Evolutionary conservation across 2,113 vertebrate species (phyloP).

Genomic region (Eudorcas thomsonii): DNA sequence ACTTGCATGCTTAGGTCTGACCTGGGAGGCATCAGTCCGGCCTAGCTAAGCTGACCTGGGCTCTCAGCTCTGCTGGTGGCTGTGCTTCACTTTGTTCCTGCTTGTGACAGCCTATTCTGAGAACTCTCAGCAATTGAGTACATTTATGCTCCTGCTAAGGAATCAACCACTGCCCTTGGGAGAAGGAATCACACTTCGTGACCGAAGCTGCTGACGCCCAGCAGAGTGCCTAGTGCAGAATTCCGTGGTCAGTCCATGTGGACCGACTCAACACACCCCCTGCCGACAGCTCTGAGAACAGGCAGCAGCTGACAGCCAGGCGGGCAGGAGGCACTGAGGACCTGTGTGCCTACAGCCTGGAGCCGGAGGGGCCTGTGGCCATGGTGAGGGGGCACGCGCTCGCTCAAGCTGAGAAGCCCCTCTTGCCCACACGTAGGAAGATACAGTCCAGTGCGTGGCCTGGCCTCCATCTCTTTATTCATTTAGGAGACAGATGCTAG

Average conservation of each 20-base stretch:
- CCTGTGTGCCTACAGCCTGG: neutral
- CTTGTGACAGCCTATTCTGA: neutral
- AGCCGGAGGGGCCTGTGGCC: neutral
- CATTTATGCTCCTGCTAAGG: neutral
- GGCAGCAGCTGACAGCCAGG: neutral
- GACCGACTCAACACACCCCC: neutral
- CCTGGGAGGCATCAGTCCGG: neutral
- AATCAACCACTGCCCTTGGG: neutral
- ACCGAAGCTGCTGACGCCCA: neutral
- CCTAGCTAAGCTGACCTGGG: neutral
- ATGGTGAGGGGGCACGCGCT: no score
- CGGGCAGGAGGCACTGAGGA: neutral
- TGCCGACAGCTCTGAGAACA: neutral
- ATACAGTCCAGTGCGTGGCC: neutral
- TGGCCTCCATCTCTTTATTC: neutral
- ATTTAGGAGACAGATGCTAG: neutral
- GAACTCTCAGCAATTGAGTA: neutral
- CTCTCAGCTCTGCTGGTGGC: neutral
- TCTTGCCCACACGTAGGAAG: neutral
- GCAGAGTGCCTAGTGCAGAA: neutral
- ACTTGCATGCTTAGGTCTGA: neutral
- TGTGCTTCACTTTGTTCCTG: neutral
- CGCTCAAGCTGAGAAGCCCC: neutral
- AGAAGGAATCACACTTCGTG: neutral
- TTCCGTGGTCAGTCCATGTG: accelerated